Evolutionary conservation across 2,113 vertebrate species (phyloP).

Genomic region (Phocoena phocoena): DNA sequence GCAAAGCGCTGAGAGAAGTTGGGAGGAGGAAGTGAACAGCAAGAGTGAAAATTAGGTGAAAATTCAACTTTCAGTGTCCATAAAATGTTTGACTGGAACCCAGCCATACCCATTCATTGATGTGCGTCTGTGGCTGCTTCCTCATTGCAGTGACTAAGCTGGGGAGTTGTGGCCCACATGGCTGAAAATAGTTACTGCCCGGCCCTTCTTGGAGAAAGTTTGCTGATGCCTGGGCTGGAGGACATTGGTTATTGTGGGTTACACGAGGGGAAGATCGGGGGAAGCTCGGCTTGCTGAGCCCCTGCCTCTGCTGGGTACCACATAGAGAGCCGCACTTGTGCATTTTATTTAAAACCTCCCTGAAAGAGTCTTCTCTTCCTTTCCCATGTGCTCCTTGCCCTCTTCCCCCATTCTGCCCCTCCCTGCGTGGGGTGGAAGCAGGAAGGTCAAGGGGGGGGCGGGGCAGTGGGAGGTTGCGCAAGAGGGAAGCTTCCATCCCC

Average conservation of each 20-base stretch:
- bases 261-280: accelerated
- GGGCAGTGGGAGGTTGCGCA: background rate
- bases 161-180: background rate
- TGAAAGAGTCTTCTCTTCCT: background rate
- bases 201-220: background rate
- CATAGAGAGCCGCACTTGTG: accelerated
- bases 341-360: background rate
- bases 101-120: background rate
- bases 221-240: background rate
- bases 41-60: background rate
- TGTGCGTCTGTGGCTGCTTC: background rate
- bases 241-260: no score
- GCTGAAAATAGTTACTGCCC: background rate
- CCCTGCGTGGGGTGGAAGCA: background rate
- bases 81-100: background rate
- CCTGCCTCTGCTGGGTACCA: no score
- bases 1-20: background rate
- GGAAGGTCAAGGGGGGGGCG: background rate
- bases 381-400: background rate
- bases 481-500: background rate
- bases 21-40: background rate
- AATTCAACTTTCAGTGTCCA: background rate
- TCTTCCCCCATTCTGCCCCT: background rate
- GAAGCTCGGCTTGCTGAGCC: no score
- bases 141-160: background rate